These are phyloP conservation scores for Campylomormyrus tamandua DNA, from an alignment of 2,113 vertebrate species.

Conservation along the genomic window DNA sequence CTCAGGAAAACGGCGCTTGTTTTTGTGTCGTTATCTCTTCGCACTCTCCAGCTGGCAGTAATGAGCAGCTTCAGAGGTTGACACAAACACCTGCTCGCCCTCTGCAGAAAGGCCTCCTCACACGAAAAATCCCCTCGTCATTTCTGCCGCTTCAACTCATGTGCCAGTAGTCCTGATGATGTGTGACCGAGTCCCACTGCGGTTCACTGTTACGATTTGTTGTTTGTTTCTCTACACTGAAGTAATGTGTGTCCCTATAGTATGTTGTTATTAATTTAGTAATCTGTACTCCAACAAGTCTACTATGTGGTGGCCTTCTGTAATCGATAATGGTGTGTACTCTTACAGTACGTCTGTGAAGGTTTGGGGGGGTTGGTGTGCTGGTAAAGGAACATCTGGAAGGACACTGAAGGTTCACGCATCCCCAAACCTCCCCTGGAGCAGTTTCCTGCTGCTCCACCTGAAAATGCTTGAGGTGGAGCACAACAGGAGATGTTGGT, in stretches of 20 bases:
- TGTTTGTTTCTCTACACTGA: neutral
- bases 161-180: slow-evolving; percentile 34
- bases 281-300: neutral
- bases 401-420: neutral
- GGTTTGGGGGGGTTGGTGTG: neutral
- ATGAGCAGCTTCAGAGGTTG: slow-evolving; percentile 24
- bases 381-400: neutral
- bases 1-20: slow-evolving; percentile 40
- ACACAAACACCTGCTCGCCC: slow-evolving; percentile 53
- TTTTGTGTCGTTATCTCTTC: slow-evolving; percentile 53
- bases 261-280: neutral
- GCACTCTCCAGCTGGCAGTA: slow-evolving; percentile 47
- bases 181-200: neutral
- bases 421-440: neutral
- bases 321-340: neutral
- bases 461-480: neutral
- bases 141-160: neutral
- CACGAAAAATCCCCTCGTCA: slow-evolving; percentile 23
- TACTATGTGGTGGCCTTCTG: neutral
- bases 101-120: slow-evolving; percentile 31
- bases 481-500: neutral
- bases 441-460: neutral
- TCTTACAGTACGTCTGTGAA: neutral
- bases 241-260: no score
- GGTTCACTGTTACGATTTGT: no score